Evolutionary conservation across 64 coral and sea anemone genomes (phyloP).

Genomic region (Montipora capricornis): DNA sequence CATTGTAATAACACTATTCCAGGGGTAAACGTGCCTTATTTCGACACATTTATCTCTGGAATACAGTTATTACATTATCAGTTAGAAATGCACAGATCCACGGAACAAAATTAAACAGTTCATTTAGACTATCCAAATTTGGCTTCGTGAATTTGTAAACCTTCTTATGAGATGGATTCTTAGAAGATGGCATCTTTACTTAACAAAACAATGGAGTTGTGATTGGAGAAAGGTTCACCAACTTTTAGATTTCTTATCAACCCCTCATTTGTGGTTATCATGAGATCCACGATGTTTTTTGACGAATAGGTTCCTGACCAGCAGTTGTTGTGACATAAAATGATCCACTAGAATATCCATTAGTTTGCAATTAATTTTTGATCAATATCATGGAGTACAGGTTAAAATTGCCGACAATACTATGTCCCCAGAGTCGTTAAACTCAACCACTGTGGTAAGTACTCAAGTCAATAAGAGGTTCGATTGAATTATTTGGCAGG

Average conservation of each 20-base stretch:
- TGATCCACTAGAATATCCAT: background rate
- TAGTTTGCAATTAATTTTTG: background rate
- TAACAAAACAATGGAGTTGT: background rate
- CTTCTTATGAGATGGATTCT: background rate
- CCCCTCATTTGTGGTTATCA: background rate
- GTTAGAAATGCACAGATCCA: conserved; percentile 32
- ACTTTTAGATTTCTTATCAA: conserved; percentile 13
- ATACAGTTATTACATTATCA: background rate
- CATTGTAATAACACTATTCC: too few species aligned
- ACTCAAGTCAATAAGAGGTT: too few species aligned
- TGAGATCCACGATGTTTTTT: background rate
- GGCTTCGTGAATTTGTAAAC: conserved; percentile 18
- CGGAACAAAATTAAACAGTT: conserved; percentile 17
- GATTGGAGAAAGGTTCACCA: background rate
- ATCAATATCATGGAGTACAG: background rate
- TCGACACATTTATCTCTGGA: too few species aligned
- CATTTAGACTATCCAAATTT: conserved; percentile 16
- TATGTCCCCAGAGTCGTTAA: background rate
- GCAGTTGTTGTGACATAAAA: conserved; percentile 16
- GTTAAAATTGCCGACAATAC: background rate
- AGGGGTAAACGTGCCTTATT: too few species aligned
- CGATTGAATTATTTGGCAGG: too few species aligned
- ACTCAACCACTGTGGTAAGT: background rate
- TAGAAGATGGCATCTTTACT: background rate
- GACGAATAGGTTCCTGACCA: background rate